Percentiles rank a stretch among this genome's conserved stretches.
These are phyloP conservation scores for Lasioglossum pauxillum DNA, from an alignment of 2,888 invertebrate genomes.

Conservation along the genomic window DNA sequence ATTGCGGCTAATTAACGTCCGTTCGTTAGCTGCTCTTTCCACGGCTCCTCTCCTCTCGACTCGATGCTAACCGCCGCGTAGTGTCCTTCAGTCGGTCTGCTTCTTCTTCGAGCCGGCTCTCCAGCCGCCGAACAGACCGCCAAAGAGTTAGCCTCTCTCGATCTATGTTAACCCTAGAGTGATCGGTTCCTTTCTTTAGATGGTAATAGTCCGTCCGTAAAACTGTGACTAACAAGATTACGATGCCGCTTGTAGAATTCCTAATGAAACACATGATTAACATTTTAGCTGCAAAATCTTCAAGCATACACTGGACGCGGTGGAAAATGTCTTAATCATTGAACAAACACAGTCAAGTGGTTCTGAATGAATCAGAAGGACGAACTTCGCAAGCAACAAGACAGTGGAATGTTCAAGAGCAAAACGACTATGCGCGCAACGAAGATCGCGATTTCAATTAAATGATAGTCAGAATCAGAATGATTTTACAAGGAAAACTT, in stretches of 20 bases:
- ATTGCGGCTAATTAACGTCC: conserved; percentile 70
- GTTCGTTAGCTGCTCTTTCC: conserved; percentile 56
- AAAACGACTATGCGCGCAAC: background rate
- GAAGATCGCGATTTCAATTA: background rate
- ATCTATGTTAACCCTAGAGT: background rate
- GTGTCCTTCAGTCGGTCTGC: conserved; percentile 25
- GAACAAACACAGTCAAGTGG: background rate
- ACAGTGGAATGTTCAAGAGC: background rate
- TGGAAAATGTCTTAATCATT: background rate
- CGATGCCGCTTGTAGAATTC: background rate
- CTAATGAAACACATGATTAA: background rate
- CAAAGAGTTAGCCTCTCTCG: background rate
- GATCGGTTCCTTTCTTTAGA: background rate
- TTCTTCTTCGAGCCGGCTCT: conserved; percentile 16
- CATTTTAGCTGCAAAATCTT: background rate
- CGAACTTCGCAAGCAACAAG: background rate
- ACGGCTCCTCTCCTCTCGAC: conserved; percentile 25
- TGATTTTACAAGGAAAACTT: background rate
- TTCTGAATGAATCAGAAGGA: background rate
- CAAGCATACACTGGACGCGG: background rate
- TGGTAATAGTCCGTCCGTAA: background rate
- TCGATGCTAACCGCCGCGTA: conserved; percentile 14
- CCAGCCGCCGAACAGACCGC: background rate
- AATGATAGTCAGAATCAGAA: background rate
- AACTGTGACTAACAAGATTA: background rate